phyloP scores from a whole-genome alignment of 2,888 invertebrate genomes.

The Abrostola triplasia region DNA sequence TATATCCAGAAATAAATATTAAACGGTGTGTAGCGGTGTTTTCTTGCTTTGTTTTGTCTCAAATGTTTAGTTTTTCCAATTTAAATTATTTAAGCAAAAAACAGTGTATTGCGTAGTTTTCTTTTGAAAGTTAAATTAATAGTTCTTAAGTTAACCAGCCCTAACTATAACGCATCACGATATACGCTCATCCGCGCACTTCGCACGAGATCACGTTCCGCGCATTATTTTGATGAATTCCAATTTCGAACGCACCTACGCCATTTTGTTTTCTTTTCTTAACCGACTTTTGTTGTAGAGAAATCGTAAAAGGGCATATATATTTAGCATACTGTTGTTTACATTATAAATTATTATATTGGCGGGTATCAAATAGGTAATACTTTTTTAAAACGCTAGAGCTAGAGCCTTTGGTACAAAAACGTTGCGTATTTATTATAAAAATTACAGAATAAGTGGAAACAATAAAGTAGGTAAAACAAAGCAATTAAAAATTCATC shows the following conservation, averaged over 20 bases:
- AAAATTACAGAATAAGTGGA: constrained; percentile 37
- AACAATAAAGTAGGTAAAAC: constrained; percentile 47
- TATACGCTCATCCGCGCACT: constrained; percentile 79
- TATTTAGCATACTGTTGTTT: constrained; percentile 24
- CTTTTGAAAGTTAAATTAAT: neutral
- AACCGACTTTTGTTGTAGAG: constrained; percentile 49
- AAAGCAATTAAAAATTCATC: constrained; percentile 58
- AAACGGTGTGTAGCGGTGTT: neutral
- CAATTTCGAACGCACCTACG: constrained; percentile 66
- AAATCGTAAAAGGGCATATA: constrained; percentile 47
- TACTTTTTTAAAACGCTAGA: neutral
- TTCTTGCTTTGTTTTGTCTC: neutral
- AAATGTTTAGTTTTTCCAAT: neutral
- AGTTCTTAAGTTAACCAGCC: constrained; percentile 39
- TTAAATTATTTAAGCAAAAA: neutral
- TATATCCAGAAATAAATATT: neutral
- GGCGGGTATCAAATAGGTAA: neutral
- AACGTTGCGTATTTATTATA: neutral
- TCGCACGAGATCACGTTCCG: constrained; percentile 80
- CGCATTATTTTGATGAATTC: constrained; percentile 82
- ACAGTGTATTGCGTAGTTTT: neutral
- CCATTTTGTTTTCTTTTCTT: constrained; percentile 62
- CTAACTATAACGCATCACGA: constrained; percentile 70
- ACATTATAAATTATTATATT: constrained; percentile 7
- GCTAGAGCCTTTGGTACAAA: neutral